These are phyloP conservation scores for Myocastor coypus DNA, from an alignment of 2,113 vertebrate species.

Conservation along the genomic window DNA sequence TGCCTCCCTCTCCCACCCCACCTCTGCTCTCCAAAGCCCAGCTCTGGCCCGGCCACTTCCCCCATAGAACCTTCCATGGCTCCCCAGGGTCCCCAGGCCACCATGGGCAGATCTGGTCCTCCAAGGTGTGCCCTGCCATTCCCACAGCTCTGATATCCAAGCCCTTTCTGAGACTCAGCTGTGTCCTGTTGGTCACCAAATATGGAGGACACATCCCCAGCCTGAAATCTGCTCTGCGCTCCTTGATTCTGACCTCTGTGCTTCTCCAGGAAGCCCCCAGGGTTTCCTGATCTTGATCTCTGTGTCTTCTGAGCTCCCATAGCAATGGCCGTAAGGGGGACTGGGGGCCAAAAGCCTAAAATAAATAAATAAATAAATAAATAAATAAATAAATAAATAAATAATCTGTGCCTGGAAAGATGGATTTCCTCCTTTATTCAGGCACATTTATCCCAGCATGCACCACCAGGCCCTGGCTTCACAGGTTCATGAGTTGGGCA, in stretches of 20 bases:
- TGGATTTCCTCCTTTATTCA: neutral
- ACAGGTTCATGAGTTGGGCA: too few species aligned
- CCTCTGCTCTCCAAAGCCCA: neutral
- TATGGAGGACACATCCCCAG: neutral
- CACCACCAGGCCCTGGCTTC: neutral
- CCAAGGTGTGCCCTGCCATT: neutral
- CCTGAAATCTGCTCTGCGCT: neutral
- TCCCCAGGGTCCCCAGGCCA: neutral
- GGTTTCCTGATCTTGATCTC: neutral
- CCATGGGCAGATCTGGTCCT: neutral
- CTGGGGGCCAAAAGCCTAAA: neutral
- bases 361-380: neutral
- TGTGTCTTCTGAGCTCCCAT: neutral
- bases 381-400: too few species aligned
- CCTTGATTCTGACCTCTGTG: neutral
- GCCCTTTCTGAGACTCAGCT: neutral
- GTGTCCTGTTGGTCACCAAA: neutral
- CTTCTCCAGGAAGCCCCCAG: neutral
- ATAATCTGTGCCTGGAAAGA: neutral
- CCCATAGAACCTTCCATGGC: rapidly evolving
- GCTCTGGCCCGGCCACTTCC: neutral
- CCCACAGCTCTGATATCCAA: neutral
- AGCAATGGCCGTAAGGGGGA: neutral
- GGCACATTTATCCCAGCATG: neutral
- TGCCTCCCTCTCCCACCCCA: neutral